These are phyloP conservation scores for Dendrophyllia cribrosa DNA, from an alignment of 64 coral and sea anemone species.

Conservation along the genomic window DNA sequence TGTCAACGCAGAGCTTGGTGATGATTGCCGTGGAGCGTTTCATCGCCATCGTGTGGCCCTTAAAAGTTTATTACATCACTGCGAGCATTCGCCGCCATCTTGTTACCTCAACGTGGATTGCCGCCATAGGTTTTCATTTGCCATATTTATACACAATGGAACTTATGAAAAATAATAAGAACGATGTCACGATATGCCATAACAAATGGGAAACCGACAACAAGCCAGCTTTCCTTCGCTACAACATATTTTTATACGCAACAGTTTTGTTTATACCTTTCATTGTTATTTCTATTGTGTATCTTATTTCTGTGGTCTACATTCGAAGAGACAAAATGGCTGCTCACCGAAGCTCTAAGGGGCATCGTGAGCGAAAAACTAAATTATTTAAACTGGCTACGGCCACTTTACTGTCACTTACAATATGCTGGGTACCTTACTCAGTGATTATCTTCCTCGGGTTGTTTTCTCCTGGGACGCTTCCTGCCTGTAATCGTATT, in stretches of 20 bases:
- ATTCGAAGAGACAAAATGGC: conserved; percentile 40
- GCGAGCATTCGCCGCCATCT: background rate
- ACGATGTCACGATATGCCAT: background rate
- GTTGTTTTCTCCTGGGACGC: background rate
- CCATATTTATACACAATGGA: conserved; percentile 37
- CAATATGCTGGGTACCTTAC: conserved; percentile 32
- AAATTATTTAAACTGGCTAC: conserved; percentile 33
- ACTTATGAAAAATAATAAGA: background rate
- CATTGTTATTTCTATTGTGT: background rate
- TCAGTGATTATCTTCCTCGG: background rate
- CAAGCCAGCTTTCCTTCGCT: background rate
- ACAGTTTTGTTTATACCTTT: conserved; percentile 32
- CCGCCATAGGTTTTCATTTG: conserved; percentile 23
- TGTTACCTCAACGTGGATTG: conserved; percentile 33
- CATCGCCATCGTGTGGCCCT: conserved; percentile 60
- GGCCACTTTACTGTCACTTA: conserved; percentile 29
- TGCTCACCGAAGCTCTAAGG: background rate
- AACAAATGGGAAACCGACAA: background rate
- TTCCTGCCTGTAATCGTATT: background rate
- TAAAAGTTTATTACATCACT: conserved; percentile 48
- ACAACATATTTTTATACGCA: background rate
- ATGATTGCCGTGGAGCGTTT: conserved; percentile 77
- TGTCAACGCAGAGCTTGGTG: conserved; percentile 61
- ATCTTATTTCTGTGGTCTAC: background rate
- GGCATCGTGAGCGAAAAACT: background rate